Base-by-base conservation (phyloP, 2,113 vertebrate species). In the Rhombomys opimus region DNA sequence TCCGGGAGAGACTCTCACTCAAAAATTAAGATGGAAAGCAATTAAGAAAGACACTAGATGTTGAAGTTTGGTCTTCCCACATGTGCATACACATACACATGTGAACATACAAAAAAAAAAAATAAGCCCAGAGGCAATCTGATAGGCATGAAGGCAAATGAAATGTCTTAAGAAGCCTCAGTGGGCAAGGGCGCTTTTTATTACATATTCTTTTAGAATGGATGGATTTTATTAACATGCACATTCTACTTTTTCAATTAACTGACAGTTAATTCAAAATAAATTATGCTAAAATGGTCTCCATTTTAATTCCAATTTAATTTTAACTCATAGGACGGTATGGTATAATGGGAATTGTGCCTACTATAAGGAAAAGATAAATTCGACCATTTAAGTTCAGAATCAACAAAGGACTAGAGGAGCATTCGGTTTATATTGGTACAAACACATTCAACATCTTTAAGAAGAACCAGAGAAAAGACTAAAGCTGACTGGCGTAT, bases 281-380 rank as follows among this genome's bases (percentile, higher is more conserved):
- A 90, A 63, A 78, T 82, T 30, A 68, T 68, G 93, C 89, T 85
- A 73, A 88, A 92, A 87, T 78, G 76, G 57, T 65, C 54, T 91
- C 30, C 59, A 86, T 82, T 93, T 96, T 86, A 95, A 91, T 54
- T 91, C 50, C 5, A 46, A 46, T 46, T 46, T 46, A 46, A 46
- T 46, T 46, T 46, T 46, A 46, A 46, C 30, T 77, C 38, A 73
- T 57, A 12, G n/a, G 92, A 81, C 38, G 84, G 25, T 46, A 89
- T 30, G 5, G 25, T 46, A 65, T 3, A 30, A 18, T 84, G 1
- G 57, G 59, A 89, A 93, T 25, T 68, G 4, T 63, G 20, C 22
- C 84, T 81, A 68, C 61, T 76, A 2, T 77, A 85, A 87, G 46
- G 18, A 75, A 86, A 85, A 38, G 75, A 15, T 87, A 76, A 25